Evolutionary conservation across 2,113 vertebrate genomes (phyloP).

Genomic region (Paedocypris sp.): DNA sequence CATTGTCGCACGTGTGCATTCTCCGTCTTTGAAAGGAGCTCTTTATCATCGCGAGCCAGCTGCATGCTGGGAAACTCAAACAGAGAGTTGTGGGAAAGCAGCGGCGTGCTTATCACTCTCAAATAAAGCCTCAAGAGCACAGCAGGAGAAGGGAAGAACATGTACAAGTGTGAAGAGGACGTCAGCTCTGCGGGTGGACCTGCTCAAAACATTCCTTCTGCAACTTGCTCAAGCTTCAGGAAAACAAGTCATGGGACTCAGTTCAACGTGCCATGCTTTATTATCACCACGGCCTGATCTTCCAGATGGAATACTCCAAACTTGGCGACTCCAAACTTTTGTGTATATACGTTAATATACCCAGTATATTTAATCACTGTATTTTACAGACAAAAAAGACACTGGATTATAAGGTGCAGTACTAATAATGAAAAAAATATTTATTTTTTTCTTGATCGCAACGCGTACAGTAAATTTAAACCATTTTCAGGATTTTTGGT

Average conservation of each 20-base stretch:
- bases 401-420: no score
- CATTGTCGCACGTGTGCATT: not conserved
- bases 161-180: not conserved
- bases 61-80: slow-evolving; percentile 14
- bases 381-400: no score
- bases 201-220: not conserved
- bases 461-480: no score
- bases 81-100: slow-evolving; percentile 6
- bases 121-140: slow-evolving; percentile 8
- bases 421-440: no score
- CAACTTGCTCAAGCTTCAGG: not conserved
- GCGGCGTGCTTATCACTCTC: slow-evolving; percentile 1
- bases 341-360: no score
- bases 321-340: no score
- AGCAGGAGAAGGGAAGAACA: not conserved
- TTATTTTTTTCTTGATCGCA: no score
- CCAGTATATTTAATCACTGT: no score
- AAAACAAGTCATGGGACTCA: not conserved
- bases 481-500: no score
- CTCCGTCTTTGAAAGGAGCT: not conserved
- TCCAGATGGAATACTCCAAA: no score
- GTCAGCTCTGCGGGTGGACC: not conserved
- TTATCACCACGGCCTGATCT: no score
- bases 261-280: not conserved
- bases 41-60: slow-evolving; percentile 23